These are phyloP conservation scores for Zaprionus lachaisei DNA, from an alignment of 1,140 invertebrate genomes.

Conservation along the genomic window DNA sequence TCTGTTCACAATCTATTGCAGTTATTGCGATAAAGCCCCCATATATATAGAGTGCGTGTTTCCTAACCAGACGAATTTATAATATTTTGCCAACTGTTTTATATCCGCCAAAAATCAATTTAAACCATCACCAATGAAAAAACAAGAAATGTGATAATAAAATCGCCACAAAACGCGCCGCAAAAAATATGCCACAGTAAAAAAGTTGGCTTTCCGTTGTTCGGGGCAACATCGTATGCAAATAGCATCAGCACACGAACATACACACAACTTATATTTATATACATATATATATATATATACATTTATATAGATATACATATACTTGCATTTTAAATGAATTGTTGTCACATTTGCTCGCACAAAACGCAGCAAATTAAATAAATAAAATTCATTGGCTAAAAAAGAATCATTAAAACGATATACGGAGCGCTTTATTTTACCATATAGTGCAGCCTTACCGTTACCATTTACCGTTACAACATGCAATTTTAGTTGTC, in stretches of 20 bases:
- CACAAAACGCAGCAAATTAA: slow-evolving; percentile 68
- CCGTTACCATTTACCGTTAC: slow-evolving; percentile 25
- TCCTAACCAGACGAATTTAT: neutral
- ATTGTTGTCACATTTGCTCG: slow-evolving; percentile 76
- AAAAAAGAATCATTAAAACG: slow-evolving; percentile 51
- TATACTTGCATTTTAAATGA: slow-evolving; percentile 67
- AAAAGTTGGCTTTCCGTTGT: slow-evolving; percentile 72
- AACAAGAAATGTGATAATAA: slow-evolving; percentile 37
- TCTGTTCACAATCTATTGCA: neutral
- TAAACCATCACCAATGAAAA: slow-evolving; percentile 12
- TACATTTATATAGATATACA: slow-evolving; percentile 6
- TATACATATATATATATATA: slow-evolving; percentile 21
- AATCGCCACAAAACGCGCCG: slow-evolving; percentile 47
- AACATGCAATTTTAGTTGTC: slow-evolving; percentile 68
- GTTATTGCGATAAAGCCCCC: slow-evolving; percentile 3
- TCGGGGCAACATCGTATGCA: slow-evolving; percentile 65
- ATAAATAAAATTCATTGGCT: slow-evolving; percentile 73
- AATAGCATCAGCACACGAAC: slow-evolving; percentile 21
- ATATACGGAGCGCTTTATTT: slow-evolving; percentile 30
- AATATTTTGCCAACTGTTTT: slow-evolving; percentile 32
- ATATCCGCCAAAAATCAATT: slow-evolving; percentile 50
- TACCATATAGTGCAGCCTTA: slow-evolving; percentile 23
- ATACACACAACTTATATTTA: neutral
- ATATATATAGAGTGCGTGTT: slow-evolving; percentile 1
- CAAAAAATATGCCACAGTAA: slow-evolving; percentile 65